A percentile compares a stretch with the other conserved stretches of the same genome.
phyloP scores from a whole-genome alignment of 30 jellyfish, hydroid and myxozoan genomes.

The Aurelia coerulea region DNA sequence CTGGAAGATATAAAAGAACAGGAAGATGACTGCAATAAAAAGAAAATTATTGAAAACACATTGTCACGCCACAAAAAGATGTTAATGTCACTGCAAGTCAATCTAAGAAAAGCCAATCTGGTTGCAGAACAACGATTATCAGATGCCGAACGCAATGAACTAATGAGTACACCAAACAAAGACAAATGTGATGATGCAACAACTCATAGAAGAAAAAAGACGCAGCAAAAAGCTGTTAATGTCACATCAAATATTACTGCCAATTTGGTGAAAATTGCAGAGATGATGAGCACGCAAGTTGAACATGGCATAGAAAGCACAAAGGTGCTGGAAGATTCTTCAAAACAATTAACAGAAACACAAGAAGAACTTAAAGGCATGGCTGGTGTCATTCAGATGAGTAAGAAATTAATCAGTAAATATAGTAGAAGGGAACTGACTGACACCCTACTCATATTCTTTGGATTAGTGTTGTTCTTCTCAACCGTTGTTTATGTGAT shows the following conservation, averaged over 20 bases:
- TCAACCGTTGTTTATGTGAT: conserved; percentile 90
- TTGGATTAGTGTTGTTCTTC: conserved; percentile 86
- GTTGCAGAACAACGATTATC: conserved; percentile 69
- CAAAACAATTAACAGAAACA: conserved; percentile 77
- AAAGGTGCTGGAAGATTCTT: conserved; percentile 74
- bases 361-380: conserved; percentile 90
- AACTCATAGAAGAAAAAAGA: conserved; percentile 45
- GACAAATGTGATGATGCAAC: conserved; percentile 1
- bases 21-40: conserved; percentile 6
- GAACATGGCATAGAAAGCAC: conserved; percentile 83
- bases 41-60: not conserved
- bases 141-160: conserved; percentile 26
- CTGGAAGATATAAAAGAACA: conserved; percentile 38
- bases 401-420: conserved; percentile 82
- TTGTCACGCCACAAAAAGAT: conserved; percentile 40
- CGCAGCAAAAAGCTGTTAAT: conserved; percentile 59
- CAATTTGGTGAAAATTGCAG: conserved; percentile 75
- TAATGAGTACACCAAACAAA: conserved; percentile 18
- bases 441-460: conserved; percentile 80
- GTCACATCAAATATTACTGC: conserved; percentile 77
- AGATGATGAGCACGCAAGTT: conserved; percentile 89
- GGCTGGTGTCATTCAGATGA: conserved; percentile 86
- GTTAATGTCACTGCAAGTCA: conserved; percentile 43
- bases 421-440: conserved; percentile 88
- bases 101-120: conserved; percentile 55